Base-by-base conservation (phyloP, 1,140 invertebrate genomes). In the Hormaphis cornu region DNA sequence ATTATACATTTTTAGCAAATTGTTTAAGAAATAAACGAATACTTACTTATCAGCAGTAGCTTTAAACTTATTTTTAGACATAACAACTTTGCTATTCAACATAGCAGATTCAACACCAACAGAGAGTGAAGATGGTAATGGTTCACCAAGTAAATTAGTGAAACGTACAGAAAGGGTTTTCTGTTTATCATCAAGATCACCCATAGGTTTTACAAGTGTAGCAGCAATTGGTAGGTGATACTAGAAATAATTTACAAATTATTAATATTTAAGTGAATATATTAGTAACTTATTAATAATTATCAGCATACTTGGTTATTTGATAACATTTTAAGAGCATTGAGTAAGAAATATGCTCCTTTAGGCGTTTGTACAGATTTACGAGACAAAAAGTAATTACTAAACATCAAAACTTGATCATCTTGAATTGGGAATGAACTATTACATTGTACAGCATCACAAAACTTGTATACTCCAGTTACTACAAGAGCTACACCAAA, bases 371-470 rank as follows among this genome's bases (percentile, higher is more conserved):
- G 91, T 3, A 97, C 93, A 56, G 90, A 92, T 74, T 88, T 86
- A 35, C 95, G 83, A n/a, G 88, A 91, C 42, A 96, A 79, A 73
- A 97, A 85, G 81, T 97, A 98, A 77, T 91, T 92, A 16, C 87
- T 86, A 73, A 98, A 89, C 81, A 97, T 97, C 9, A 91, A 83
- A 20, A 86, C 86, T 80, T 97, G 94, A 20, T 88, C 86, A 73
- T 85, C 80, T 63, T 59, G 42, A n/a, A 66, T 48, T 24, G 81
- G 85, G 33, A 93, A 77, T 14, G 89, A 86, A 26, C 86, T 83
- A 70, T 85, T 82, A 76, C 88, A 90, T 72, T 87, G 87, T 26
- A 85, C 78, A 26, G 79, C 77, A 58, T 84, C 84, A 53, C 87
- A 85, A 3, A 95, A 80, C 75, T 87, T 87, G 73, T 86, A 86